These are phyloP conservation scores for Microtus oregoni DNA, from an alignment of 2,113 vertebrate species.

Conservation along the genomic window DNA sequence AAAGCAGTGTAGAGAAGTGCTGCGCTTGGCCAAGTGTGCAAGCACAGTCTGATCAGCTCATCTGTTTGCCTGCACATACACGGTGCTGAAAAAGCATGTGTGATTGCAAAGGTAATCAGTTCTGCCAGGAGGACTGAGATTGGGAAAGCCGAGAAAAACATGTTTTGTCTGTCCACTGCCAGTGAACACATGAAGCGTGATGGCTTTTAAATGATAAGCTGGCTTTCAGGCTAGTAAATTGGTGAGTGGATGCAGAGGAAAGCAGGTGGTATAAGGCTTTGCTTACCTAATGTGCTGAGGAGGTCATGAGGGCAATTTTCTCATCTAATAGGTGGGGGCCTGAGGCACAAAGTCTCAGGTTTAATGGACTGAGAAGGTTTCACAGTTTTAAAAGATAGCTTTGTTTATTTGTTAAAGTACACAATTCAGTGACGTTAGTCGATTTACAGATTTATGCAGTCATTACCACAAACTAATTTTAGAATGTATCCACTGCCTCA, in stretches of 20 bases:
- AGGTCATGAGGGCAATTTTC: not conserved
- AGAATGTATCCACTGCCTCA: not conserved
- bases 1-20: conserved; percentile 17
- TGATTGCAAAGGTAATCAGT: conserved; percentile 49
- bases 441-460: not conserved
- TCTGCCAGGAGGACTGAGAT: conserved; percentile 38
- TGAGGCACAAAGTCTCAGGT: not conserved
- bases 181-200: conserved; percentile 27
- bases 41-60: not conserved
- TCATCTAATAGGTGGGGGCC: not conserved
- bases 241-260: conserved; percentile 25
- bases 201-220: conserved; percentile 47
- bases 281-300: conserved; percentile 28
- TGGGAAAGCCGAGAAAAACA: conserved; percentile 37
- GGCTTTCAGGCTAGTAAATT: conserved; percentile 48
- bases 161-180: conserved; percentile 44
- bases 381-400: conserved; percentile 9
- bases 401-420: conserved; percentile 29
- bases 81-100: conserved; percentile 38
- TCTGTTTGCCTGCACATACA: not conserved
- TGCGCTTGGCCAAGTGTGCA: not conserved
- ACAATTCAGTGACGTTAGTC: conserved; percentile 28
- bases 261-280: not conserved
- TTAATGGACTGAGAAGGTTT: conserved; percentile 18
- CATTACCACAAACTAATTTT: conserved; percentile 38